Conservation (phyloP, 2,113 vertebrate genomes). For the Myotis davidii region DNA sequence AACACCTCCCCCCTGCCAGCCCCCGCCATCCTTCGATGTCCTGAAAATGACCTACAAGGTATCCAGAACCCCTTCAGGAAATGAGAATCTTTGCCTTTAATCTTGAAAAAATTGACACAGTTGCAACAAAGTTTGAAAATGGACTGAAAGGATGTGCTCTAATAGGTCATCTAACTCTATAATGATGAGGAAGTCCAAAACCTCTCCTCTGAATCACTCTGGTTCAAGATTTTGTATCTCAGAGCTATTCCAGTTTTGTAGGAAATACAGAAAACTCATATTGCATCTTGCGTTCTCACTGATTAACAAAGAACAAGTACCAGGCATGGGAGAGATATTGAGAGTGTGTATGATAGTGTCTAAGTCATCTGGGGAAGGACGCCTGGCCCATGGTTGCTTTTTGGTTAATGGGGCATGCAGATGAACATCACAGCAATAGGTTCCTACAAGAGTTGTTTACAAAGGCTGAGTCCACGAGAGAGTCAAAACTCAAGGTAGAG, state of each 20-base stretch:
- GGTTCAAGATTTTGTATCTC: background rate
- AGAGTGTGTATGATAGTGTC: background rate
- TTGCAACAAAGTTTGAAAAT: constrained; percentile 31
- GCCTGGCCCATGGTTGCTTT: background rate
- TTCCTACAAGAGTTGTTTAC: background rate
- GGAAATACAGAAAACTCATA: constrained; percentile 26
- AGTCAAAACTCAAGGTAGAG: background rate
- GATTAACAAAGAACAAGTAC: background rate
- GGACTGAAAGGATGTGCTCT: constrained; percentile 33
- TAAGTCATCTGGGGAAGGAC: background rate
- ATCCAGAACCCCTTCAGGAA: constrained; percentile 60
- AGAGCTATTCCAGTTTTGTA: background rate
- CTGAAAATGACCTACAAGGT: constrained; percentile 67
- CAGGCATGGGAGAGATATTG: background rate
- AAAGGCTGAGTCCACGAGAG: constrained; percentile 19
- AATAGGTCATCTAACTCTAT: background rate
- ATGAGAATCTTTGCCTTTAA: constrained; percentile 68
- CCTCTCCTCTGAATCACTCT: constrained; percentile 29
- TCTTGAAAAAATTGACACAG: constrained; percentile 46
- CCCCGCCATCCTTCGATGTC: constrained; percentile 23
- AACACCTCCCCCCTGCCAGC: no score
- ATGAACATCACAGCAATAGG: background rate
- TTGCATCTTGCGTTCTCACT: background rate
- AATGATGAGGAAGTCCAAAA: constrained; percentile 13
- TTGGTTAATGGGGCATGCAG: background rate